Evolutionary conservation across 2,888 invertebrate genomes (phyloP), one percentile per base, ranked within the genome.

Genomic region (Limnephilus marmoratus): DNA sequence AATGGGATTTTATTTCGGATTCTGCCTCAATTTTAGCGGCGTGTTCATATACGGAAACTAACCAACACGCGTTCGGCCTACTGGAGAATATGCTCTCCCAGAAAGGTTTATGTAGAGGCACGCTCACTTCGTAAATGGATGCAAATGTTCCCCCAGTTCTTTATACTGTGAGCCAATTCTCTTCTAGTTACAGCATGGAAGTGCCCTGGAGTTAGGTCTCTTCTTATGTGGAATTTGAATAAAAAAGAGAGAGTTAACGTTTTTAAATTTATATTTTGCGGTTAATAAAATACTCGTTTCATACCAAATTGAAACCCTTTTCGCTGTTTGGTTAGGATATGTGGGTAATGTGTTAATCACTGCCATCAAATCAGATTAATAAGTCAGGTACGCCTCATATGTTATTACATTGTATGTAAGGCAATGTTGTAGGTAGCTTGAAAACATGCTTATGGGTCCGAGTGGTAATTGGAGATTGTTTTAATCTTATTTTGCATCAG

Each of bases 1-100:
- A 90, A 90, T 90, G 53, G 90, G 53, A 83, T 90, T 90, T 90
- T 85, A 85, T 90, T 85, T 85, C 45, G 29, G 37, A 34, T 31
- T 81, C 49, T 11, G 90, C 82, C n/a, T 49, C 45, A 89, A 81
- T 81, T 80, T 89, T 80, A 31, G 68, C 24, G 88, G 37, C 24
- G 88, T 49, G 45, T 87, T 87, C 88, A 80, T 81, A 41, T 80
- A 80, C 12, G 34, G 88, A 18, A 81, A 81, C 81, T 81, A 24
- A 34, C 68, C 29, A 68, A 88, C 53, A 88, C 88, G 88, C 80
- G 88, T 88, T 68, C 68, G 29, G 68, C 68, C 88, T 31, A 31
- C 31, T 31, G 68, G 53, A 68, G 85, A 82, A 82, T 34, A 82
- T 82, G 82, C 24, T 68, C 9, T 68, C 68, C 9, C 68, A 68